phyloP scores from a whole-genome alignment of 2,888 invertebrate species.

The Torymus aiolomorphi region DNA sequence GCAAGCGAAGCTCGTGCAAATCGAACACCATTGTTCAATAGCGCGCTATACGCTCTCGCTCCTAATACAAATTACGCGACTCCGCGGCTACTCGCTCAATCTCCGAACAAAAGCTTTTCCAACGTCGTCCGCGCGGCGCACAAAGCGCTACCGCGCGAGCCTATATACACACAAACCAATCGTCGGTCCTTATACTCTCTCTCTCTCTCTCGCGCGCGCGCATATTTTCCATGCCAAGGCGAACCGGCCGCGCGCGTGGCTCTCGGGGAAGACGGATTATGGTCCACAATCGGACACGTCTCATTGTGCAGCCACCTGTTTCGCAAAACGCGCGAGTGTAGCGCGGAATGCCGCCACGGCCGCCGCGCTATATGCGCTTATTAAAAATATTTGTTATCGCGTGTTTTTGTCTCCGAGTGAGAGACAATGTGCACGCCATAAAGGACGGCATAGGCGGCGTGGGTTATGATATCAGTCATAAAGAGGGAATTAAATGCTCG shows the following conservation, averaged over 20 bases:
- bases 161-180: not conserved
- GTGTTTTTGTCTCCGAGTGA: too few relatives aligned
- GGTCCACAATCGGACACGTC: conserved; percentile 69
- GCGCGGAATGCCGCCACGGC: not conserved
- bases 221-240: conserved; percentile 73
- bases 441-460: not conserved
- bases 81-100: too few relatives aligned
- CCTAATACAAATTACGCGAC: too few relatives aligned
- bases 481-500: conserved; percentile 18
- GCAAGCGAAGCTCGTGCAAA: too few relatives aligned
- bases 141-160: too few relatives aligned
- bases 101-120: conserved; percentile 40
- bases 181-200: not conserved
- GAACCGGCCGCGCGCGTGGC: conserved; percentile 63
- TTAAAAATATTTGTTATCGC: too few relatives aligned
- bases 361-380: too few relatives aligned
- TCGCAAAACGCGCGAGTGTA: conserved; percentile 63
- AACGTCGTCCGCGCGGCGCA: not conserved
- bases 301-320: conserved; percentile 73
- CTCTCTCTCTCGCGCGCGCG: conserved; percentile 37
- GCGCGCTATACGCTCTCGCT: too few relatives aligned
- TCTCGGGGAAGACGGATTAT: conserved; percentile 68
- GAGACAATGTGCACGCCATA: not conserved
- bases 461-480: conserved; percentile 47
- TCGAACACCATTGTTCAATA: too few relatives aligned